Evolutionary conservation across 2,888 invertebrate genomes (phyloP).

Genomic region (Ophion slaviceki): DNA sequence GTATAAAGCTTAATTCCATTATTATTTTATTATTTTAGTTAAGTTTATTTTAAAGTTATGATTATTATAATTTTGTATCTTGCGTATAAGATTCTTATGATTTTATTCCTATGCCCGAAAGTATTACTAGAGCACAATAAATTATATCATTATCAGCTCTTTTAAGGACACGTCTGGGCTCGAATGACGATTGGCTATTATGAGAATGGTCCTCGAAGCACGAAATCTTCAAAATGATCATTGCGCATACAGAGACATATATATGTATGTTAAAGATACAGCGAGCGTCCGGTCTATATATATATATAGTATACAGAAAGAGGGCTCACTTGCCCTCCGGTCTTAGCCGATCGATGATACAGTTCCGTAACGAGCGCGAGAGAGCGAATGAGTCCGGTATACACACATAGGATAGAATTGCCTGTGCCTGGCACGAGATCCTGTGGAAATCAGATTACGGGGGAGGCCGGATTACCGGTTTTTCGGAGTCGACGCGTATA

Average conservation of each 20-base stretch:
- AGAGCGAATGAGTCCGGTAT: slow-evolving; percentile 26
- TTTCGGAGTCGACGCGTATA: slow-evolving; percentile 69
- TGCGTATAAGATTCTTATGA: no score
- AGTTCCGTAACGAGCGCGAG: slow-evolving; percentile 55
- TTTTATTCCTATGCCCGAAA: no score
- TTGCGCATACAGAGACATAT: neutral
- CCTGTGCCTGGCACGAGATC: slow-evolving; percentile 55
- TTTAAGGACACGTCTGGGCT: neutral
- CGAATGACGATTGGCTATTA: neutral
- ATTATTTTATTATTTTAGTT: no score
- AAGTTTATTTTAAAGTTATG: no score
- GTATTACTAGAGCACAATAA: no score
- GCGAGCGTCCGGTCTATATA: neutral
- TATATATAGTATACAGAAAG: slow-evolving; percentile 15
- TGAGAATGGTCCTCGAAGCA: neutral
- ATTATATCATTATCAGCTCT: neutral
- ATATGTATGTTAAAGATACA: slow-evolving; percentile 10
- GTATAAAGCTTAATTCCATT: no score
- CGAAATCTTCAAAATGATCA: neutral
- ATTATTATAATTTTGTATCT: no score
- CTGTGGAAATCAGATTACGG: slow-evolving; percentile 75
- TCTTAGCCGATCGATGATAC: slow-evolving; percentile 63
- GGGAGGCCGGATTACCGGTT: slow-evolving; percentile 74
- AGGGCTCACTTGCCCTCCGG: slow-evolving; percentile 52
- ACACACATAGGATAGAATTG: slow-evolving; percentile 44